Conservation (phyloP, 2,113 vertebrate species). For the Trochalopteron elliotii region DNA sequence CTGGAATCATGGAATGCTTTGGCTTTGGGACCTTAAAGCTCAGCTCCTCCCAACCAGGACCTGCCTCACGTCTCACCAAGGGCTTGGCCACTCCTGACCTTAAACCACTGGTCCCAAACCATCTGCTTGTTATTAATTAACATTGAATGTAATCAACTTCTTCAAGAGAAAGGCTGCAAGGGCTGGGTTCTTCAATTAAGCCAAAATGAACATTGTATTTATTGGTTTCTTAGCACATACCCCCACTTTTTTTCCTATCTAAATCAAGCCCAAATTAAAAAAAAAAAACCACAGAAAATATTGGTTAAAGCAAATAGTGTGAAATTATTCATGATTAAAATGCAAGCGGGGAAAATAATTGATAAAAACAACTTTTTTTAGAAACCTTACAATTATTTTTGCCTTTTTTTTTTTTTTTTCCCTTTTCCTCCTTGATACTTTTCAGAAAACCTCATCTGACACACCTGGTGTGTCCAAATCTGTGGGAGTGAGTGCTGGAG, state of each 20-base stretch:
- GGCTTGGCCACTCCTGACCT: not conserved
- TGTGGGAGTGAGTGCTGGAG: accelerated
- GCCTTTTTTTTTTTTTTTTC: no score
- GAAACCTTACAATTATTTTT: not conserved
- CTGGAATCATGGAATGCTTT: accelerated
- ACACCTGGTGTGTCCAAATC: not conserved
- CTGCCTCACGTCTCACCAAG: not conserved
- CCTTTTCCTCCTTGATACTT: not conserved
- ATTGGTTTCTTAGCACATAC: not conserved
- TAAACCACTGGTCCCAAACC: not conserved
- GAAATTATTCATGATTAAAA: not conserved
- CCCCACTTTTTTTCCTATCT: not conserved
- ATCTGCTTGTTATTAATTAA: not conserved
- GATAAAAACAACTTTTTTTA: not conserved
- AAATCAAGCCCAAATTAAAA: not conserved
- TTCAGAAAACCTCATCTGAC: not conserved
- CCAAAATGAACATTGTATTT: not conserved
- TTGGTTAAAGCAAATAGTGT: not conserved
- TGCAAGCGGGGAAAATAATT: accelerated
- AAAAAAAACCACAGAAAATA: not conserved
- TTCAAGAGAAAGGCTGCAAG: not conserved
- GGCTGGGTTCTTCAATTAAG: not conserved
- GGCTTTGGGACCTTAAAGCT: not conserved
- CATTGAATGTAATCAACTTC: not conserved
- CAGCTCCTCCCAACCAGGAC: not conserved